Evolutionary conservation across 92 coral and sea anemone genomes (phyloP).

Genomic region (Epizoanthus illoricatus): DNA sequence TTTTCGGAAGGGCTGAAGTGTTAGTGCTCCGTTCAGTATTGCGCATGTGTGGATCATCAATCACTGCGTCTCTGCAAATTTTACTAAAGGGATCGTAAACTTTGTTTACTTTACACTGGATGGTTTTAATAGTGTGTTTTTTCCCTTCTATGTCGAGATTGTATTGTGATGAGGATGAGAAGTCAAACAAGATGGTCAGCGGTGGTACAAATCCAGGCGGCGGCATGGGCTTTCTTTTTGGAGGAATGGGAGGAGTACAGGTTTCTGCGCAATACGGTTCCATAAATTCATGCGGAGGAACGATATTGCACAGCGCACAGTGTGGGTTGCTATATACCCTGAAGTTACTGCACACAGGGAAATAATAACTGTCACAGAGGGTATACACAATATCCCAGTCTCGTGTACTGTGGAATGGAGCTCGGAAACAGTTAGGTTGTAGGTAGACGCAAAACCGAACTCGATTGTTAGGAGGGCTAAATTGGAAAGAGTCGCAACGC

Average conservation of each 20-base stretch:
- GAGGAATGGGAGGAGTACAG: background rate
- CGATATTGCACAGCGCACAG: conserved; percentile 5
- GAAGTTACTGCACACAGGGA: conserved; percentile 11
- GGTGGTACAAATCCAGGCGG: background rate
- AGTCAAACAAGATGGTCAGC: background rate
- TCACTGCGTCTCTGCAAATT: background rate
- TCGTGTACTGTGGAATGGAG: background rate
- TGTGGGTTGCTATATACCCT: conserved; percentile 10
- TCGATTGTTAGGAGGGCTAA: too few relatives aligned
- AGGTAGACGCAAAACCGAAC: background rate
- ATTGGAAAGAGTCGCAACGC: too few relatives aligned
- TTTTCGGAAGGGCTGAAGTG: background rate
- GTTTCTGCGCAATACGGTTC: background rate
- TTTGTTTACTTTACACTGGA: background rate
- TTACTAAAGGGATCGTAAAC: conserved; percentile 33
- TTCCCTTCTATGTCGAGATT: background rate
- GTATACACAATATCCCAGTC: background rate
- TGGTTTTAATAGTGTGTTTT: background rate
- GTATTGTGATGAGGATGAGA: conserved; percentile 4
- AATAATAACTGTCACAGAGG: background rate
- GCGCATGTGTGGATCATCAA: background rate
- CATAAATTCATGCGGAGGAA: background rate
- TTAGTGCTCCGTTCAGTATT: background rate
- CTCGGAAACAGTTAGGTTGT: background rate
- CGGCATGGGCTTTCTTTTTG: background rate